A percentile compares a stretch with the other conserved stretches of the same genome.
Conservation (phyloP, 2,797 vertebrate species). For the Chromobotia macracanthus region DNA sequence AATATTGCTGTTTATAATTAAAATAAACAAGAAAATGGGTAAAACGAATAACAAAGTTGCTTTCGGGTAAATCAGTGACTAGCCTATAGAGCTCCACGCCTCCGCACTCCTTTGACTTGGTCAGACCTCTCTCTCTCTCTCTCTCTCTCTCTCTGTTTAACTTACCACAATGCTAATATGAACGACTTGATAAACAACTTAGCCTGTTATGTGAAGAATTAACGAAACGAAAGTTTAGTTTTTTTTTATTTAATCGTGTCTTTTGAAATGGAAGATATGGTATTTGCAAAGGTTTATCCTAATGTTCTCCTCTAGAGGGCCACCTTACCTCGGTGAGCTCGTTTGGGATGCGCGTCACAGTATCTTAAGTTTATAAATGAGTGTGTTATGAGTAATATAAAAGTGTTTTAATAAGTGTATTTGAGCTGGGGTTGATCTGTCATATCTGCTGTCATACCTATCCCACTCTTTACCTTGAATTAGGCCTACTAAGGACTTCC, state of each 20-base stretch:
- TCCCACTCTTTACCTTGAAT: background rate
- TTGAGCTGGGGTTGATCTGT: background rate
- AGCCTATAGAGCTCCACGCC: background rate
- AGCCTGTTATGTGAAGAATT: too few species aligned
- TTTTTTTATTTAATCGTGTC: too few species aligned
- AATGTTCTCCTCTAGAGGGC: background rate
- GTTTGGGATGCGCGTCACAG: background rate
- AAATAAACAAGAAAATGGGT: too few species aligned
- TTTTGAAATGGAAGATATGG: too few species aligned
- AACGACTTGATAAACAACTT: too few species aligned
- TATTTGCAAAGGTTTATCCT: background rate
- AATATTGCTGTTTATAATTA: too few species aligned
- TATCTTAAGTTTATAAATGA: background rate
- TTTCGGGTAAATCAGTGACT: background rate
- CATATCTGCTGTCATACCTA: background rate
- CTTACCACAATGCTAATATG: too few species aligned
- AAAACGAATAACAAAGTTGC: background rate
- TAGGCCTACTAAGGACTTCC: background rate
- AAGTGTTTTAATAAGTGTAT: background rate
- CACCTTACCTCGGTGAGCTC: background rate
- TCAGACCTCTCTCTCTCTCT: too few species aligned
- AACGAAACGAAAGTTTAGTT: too few species aligned
- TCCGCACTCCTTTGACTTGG: background rate
- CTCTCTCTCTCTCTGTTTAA: too few species aligned
- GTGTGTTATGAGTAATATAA: background rate